A percentile compares a stretch with the other conserved stretches of the same genome.
Evolutionary conservation across 2,888 invertebrate species (phyloP).

Genomic region (Lamellibrachia satsuma): DNA sequence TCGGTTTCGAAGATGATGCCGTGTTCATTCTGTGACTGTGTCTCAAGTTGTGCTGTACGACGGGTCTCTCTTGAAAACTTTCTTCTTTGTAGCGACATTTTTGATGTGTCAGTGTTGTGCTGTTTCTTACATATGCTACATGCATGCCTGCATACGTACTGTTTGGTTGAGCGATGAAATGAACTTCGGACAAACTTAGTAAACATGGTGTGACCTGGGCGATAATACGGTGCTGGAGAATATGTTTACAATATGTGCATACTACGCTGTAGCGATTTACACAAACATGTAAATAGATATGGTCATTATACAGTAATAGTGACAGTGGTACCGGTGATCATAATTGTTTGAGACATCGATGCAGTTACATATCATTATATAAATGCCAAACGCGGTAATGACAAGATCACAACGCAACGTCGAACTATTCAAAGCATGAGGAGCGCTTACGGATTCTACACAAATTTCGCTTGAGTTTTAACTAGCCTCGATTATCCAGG

Average conservation of each 20-base stretch:
- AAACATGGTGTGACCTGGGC: not conserved
- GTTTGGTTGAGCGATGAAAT: not conserved
- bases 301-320: not conserved
- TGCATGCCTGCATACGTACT: not conserved
- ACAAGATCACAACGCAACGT: not conserved
- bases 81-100: not conserved
- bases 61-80: not conserved
- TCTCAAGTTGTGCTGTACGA: not conserved
- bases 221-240: not conserved
- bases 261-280: not conserved
- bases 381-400: not conserved
- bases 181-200: not conserved
- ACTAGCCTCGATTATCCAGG: not conserved
- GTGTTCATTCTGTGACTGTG: not conserved
- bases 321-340: not conserved
- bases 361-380: not conserved
- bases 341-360: not conserved
- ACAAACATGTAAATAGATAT: not conserved
- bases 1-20: constrained; percentile 22
- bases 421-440: not conserved
- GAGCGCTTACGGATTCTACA: not conserved
- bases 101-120: not conserved
- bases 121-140: not conserved
- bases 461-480: not conserved
- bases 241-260: not conserved